Conservation (phyloP, 1,140 invertebrate species). For the Camponotus pennsylvanicus region DNA sequence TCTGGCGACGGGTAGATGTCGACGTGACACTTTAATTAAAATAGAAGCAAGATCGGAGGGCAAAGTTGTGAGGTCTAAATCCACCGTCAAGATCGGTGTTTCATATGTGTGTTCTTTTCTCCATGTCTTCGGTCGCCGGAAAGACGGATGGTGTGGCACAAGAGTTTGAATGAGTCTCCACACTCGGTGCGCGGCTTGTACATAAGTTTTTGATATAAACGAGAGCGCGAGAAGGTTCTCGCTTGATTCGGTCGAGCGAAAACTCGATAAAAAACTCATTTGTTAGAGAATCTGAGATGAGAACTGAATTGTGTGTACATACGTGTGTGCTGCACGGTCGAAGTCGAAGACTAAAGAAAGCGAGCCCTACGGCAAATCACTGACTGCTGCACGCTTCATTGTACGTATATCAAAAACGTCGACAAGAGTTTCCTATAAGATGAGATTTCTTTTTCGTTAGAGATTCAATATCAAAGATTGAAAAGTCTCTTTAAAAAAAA, state of each 20-base stretch:
- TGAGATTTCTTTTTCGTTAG: slow-evolving; percentile 14
- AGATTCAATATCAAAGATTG: neutral
- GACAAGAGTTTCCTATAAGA: neutral
- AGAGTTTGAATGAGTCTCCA: slow-evolving; percentile 28
- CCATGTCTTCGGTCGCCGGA: neutral
- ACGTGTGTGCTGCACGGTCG: neutral
- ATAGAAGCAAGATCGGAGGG: slow-evolving; percentile 1
- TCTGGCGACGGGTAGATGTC: neutral
- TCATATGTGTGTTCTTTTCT: neutral
- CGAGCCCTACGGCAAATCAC: slow-evolving; percentile 20
- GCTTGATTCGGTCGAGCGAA: slow-evolving; percentile 2
- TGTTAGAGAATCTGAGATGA: slow-evolving; percentile 52
- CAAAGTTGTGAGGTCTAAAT: slow-evolving; percentile 26
- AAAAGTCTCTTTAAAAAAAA: neutral
- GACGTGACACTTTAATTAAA: slow-evolving; percentile 41
- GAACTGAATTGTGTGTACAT: slow-evolving; percentile 8
- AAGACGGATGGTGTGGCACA: slow-evolving; percentile 19
- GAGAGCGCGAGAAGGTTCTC: neutral
- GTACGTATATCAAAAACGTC: slow-evolving; percentile 32
- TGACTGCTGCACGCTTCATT: neutral
- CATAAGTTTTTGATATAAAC: slow-evolving; percentile 39
- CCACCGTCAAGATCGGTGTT: slow-evolving; percentile 3
- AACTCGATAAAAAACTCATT: slow-evolving; percentile 61
- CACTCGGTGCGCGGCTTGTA: neutral
- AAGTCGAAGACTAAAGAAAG: slow-evolving; percentile 8